Conservation (phyloP, 1,140 invertebrate species). For the Lamellibrachia luymesi region DNA sequence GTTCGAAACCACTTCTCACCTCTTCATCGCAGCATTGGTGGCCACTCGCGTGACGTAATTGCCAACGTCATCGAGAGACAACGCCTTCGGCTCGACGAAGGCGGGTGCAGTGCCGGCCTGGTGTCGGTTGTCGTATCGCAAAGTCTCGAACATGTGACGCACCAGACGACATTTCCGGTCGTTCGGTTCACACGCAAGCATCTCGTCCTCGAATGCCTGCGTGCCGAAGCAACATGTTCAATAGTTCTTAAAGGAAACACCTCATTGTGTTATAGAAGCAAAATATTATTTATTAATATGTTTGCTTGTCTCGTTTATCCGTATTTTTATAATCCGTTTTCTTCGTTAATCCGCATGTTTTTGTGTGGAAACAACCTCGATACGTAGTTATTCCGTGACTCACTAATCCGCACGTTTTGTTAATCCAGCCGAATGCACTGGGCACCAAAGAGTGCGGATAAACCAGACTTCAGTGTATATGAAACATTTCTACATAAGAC, state of each 20-base stretch:
- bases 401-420: too few relatives aligned
- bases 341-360: too few relatives aligned
- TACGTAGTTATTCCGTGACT: too few relatives aligned
- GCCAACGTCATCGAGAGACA: not conserved
- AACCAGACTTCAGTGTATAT: too few relatives aligned
- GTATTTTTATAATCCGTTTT: too few relatives aligned
- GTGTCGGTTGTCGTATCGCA: not conserved
- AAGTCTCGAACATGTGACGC: not conserved
- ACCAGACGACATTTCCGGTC: not conserved
- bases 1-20: not conserved
- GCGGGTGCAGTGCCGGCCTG: not conserved
- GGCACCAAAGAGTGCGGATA: too few relatives aligned
- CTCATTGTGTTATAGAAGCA: too few relatives aligned
- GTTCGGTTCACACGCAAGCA: not conserved
- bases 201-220: not conserved
- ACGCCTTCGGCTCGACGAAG: not conserved
- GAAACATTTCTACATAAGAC: too few relatives aligned
- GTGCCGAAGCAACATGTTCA: not conserved
- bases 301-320: too few relatives aligned
- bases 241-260: not conserved
- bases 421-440: too few relatives aligned
- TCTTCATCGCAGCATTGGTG: not conserved
- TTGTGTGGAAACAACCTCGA: too few relatives aligned
- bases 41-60: not conserved
- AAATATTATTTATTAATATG: too few relatives aligned